phyloP scores from a whole-genome alignment of 2,888 invertebrate species.

The Hipparchia semele region DNA sequence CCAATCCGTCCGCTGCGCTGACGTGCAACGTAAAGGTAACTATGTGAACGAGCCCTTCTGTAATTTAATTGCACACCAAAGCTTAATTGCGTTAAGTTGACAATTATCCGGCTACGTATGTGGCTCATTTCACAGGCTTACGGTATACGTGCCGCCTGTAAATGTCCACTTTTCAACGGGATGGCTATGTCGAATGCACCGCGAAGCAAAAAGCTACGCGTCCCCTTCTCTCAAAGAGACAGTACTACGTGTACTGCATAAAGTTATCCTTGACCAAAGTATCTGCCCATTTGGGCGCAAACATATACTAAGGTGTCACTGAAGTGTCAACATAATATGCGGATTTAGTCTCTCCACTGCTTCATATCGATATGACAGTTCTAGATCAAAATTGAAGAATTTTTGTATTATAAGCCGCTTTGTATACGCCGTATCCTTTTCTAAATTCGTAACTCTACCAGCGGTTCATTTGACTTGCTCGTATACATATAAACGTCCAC shows the following conservation, averaged over 20 bases:
- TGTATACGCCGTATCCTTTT: too few relatives aligned
- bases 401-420: too few relatives aligned
- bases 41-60: conserved; percentile 19
- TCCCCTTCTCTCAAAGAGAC: neutral
- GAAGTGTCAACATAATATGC: too few relatives aligned
- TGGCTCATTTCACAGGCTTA: conserved; percentile 26
- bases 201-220: neutral
- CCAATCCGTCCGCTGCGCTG: neutral
- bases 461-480: too few relatives aligned
- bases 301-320: too few relatives aligned
- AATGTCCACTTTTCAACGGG: conserved; percentile 13
- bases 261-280: too few relatives aligned
- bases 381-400: too few relatives aligned
- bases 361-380: too few relatives aligned
- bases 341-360: too few relatives aligned
- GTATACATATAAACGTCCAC: too few relatives aligned
- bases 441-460: too few relatives aligned
- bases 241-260: neutral
- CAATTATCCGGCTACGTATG: conserved; percentile 29
- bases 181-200: neutral
- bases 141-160: conserved; percentile 22
- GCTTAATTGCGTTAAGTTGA: conserved; percentile 34
- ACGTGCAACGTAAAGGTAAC: neutral
- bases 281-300: too few relatives aligned
- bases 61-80: conserved; percentile 30